Evolutionary conservation across 2,113 vertebrate species (phyloP).

Genomic region (Rhombomys opimus): DNA sequence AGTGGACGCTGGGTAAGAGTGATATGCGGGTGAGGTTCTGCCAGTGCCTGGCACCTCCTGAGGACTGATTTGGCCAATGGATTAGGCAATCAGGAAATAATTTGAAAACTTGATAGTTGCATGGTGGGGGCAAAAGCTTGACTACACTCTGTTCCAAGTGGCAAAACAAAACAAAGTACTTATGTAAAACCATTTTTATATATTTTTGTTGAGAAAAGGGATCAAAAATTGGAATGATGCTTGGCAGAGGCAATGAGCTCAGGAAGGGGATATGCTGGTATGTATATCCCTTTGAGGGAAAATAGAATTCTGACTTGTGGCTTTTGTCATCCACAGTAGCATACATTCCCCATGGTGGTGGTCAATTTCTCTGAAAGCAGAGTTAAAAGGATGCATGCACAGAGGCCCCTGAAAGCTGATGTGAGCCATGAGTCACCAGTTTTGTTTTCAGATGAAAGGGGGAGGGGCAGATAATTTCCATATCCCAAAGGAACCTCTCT

Average conservation of each 20-base stretch:
- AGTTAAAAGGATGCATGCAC: not conserved
- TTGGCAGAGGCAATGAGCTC: not conserved
- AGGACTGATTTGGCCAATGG: not conserved
- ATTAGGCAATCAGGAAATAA: not conserved
- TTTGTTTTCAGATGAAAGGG: constrained; percentile 39
- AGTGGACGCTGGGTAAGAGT: not conserved
- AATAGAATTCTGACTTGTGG: not conserved
- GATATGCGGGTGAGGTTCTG: not conserved
- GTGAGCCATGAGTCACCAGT: not conserved
- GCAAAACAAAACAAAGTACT: not conserved
- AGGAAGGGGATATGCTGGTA: not conserved
- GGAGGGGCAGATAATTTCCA: not conserved
- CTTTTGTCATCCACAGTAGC: not conserved
- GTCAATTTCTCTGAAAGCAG: constrained; percentile 1
- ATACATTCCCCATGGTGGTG: not conserved
- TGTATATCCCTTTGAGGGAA: not conserved
- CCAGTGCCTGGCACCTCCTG: not conserved
- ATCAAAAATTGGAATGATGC: constrained; percentile 47
- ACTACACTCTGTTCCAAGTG: not conserved
- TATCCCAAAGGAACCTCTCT: not conserved
- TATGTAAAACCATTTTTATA: not conserved
- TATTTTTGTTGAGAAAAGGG: constrained; percentile 25
- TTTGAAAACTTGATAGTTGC: not conserved
- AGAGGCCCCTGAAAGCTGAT: not conserved
- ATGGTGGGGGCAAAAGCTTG: not conserved